These are phyloP conservation scores for Esox niger DNA, from an alignment of 2,113 vertebrate genomes.

Conservation along the genomic window DNA sequence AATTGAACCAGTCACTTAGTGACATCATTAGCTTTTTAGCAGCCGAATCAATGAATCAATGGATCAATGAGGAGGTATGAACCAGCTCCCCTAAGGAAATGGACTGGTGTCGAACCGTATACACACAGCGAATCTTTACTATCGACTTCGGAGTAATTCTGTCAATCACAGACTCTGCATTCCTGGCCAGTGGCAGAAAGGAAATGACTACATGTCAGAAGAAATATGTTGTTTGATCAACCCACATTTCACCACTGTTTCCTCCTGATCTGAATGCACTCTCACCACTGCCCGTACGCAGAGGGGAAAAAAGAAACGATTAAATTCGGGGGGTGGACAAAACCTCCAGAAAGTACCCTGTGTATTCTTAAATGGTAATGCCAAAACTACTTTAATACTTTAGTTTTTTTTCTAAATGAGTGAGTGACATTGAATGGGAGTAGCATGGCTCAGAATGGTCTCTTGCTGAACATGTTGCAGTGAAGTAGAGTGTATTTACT, in stretches of 20 bases:
- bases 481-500: too few relatives aligned
- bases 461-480: too few relatives aligned
- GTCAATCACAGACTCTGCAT: slow-evolving; percentile 54
- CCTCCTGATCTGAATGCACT: too few relatives aligned
- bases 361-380: too few relatives aligned
- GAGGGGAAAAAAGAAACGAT: too few relatives aligned
- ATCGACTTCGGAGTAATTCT: slow-evolving; percentile 70
- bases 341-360: too few relatives aligned
- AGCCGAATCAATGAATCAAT: slow-evolving; percentile 73
- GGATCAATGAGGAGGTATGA: slow-evolving; percentile 72
- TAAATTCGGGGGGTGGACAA: too few relatives aligned
- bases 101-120: slow-evolving; percentile 39
- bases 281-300: too few relatives aligned
- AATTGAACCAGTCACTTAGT: slow-evolving; percentile 73
- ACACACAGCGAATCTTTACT: slow-evolving; percentile 59
- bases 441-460: too few relatives aligned
- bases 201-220: slow-evolving; percentile 67
- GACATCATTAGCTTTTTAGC: slow-evolving; percentile 77
- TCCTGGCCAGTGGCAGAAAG: slow-evolving; percentile 13
- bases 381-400: too few relatives aligned
- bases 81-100: slow-evolving; percentile 67
- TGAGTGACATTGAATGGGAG: too few relatives aligned
- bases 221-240: slow-evolving; percentile 63
- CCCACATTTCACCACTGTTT: not conserved
- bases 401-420: too few relatives aligned